phyloP scores from a whole-genome alignment of 2,113 vertebrate species.

The Lepidothrix coronata region DNA sequence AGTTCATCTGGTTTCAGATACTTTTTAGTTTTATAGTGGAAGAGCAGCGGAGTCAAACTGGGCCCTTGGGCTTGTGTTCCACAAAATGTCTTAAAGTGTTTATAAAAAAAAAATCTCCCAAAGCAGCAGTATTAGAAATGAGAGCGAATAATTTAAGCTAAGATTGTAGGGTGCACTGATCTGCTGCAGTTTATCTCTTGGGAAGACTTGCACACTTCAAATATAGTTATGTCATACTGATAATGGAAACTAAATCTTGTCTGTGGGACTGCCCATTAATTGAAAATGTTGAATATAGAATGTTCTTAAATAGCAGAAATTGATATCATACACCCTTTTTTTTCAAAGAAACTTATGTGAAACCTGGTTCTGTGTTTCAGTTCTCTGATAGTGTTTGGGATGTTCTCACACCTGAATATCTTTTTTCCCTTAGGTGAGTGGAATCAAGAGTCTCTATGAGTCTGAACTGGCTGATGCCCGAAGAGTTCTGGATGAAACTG shows the following conservation, averaged over 20 bases:
- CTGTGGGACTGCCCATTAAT: not conserved
- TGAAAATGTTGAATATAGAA: not conserved
- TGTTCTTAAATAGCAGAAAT: not conserved
- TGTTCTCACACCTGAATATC: not conserved
- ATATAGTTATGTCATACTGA: not conserved
- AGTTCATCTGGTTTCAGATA: not conserved
- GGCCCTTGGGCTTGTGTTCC: not conserved
- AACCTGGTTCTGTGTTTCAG: not conserved
- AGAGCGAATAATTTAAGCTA: not conserved
- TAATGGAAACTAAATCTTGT: not conserved
- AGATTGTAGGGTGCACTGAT: not conserved
- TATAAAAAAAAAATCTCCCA: not conserved
- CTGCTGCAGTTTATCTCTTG: not conserved
- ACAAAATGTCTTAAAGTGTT: not conserved
- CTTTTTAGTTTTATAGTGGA: not conserved
- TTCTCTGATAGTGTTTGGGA: not conserved
- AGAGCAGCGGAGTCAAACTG: not conserved
- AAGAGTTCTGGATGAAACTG: conserved; percentile 91
- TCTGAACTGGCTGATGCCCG: conserved; percentile 91
- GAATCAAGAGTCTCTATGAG: conserved; percentile 91
- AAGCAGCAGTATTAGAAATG: not conserved
- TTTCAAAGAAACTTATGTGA: not conserved
- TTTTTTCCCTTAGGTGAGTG: conserved; percentile 78
- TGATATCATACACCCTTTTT: not conserved
- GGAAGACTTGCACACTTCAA: not conserved